A percentile compares a stretch with the other conserved stretches of the same genome.
Conservation (phyloP, 2,113 vertebrate genomes). For the Verasper variegatus region DNA sequence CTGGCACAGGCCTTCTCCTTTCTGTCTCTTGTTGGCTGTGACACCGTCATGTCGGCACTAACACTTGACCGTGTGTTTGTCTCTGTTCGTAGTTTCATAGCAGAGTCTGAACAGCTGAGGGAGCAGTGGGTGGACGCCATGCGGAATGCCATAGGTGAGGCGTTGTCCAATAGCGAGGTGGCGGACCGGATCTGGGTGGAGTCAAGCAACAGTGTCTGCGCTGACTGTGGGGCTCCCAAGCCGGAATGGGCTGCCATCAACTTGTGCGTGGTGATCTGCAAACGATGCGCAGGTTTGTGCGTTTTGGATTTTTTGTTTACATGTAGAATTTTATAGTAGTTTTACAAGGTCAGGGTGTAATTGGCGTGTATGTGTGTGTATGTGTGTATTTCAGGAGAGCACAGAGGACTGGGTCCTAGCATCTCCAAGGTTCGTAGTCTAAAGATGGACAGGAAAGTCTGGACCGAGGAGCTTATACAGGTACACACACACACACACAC, state of each 20-base stretch:
- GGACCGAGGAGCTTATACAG: constrained; percentile 94
- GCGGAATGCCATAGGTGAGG: constrained; percentile 86
- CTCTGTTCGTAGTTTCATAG: constrained; percentile 83
- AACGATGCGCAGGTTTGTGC: constrained; percentile 90
- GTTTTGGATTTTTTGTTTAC: background rate
- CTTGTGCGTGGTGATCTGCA: constrained; percentile 94
- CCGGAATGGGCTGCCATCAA: constrained; percentile 97
- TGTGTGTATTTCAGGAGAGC: constrained; percentile 83
- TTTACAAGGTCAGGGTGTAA: background rate
- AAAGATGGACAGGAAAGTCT: constrained; percentile 97
- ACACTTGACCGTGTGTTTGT: constrained; percentile 26
- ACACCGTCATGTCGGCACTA: constrained; percentile 34
- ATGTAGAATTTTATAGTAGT: constrained; percentile 12
- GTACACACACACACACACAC: constrained; percentile 67
- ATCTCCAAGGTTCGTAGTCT: constrained; percentile 95
- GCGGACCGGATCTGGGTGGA: constrained; percentile 87
- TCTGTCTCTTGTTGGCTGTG: background rate
- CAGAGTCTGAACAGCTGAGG: constrained; percentile 88
- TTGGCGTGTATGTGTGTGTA: background rate
- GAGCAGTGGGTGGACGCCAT: constrained; percentile 93
- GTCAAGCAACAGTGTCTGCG: constrained; percentile 88
- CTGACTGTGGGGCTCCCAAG: constrained; percentile 85
- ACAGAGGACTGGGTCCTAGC: constrained; percentile 89
- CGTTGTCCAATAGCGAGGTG: constrained; percentile 91
- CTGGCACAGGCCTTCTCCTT: constrained; percentile 1